Percentiles rank a stretch among this genome's conserved stretches.
Conservation (phyloP, 2,797 vertebrate genomes). For the Onychomys leucogaster region DNA sequence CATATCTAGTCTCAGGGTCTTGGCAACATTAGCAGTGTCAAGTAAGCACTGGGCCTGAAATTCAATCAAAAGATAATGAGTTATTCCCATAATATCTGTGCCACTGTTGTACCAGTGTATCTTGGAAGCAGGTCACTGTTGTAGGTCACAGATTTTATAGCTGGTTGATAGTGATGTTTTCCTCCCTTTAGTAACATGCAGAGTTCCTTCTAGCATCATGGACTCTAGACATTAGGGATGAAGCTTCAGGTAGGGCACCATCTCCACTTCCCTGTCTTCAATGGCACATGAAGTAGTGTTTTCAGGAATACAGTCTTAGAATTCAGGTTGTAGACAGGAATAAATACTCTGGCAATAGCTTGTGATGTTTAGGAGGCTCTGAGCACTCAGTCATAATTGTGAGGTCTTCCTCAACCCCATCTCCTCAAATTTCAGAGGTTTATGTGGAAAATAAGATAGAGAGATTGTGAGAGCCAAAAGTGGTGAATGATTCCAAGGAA, state of each 20-base stretch:
- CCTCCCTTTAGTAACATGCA: background rate
- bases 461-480: background rate
- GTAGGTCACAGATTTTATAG: background rate
- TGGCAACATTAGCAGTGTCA: background rate
- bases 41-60: background rate
- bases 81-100: background rate
- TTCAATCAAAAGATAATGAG: background rate
- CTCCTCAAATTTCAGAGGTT: background rate
- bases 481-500: background rate
- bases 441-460: background rate
- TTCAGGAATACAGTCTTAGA: background rate
- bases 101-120: background rate
- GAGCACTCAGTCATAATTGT: background rate
- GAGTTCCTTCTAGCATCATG: background rate
- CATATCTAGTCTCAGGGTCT: background rate
- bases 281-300: too few species aligned
- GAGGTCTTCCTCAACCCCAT: background rate
- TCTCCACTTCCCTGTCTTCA: background rate
- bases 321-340: background rate
- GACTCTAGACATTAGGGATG: background rate
- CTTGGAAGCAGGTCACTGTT: background rate
- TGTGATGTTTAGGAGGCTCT: background rate
- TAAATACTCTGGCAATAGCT: background rate
- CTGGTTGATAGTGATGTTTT: background rate
- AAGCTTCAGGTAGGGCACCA: background rate